Base-by-base conservation (phyloP, 2,888 invertebrate genomes). In the Drosophila recens region DNA sequence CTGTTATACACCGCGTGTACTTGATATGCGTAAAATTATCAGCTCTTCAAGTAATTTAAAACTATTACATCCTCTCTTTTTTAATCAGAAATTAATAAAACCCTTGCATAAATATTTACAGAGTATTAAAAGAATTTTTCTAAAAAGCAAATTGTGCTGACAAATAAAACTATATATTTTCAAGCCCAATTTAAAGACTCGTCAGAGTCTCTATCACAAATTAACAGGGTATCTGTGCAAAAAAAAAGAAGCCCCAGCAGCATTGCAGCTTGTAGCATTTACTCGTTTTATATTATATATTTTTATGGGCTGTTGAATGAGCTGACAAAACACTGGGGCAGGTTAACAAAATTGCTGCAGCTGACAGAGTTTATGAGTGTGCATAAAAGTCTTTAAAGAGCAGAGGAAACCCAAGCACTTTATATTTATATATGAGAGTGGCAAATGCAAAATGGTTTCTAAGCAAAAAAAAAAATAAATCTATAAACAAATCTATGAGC, bases 251-350 rank as follows among this genome's bases (percentile, higher is more conserved):
- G 0, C 17, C 5, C 17, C 9, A n/a, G 34, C 38, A n/a, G 4
- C 30, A 27, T 15, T 45, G 53, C 13, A 4, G 11, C 34, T 36
- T 23, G 38, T 46, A 48, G 23, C 48, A 49, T 49, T 69, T 51
- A 34, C 23, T 49, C 38, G 46, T 48, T 78, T 80, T 67, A 20
- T 67, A 65, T 62, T 69, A 58, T 71, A 68, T 51, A 68, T 51
- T 72, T 81, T 82, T 82, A 82, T 80, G 80, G 62, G 51, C 65
- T 77, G 58, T 51, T 61, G 67, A 67, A 72, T 67, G 82, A 69
- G 68, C 82, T 71, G 80, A 72, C 64, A 78, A 78, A 62, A 72
- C 64, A 54, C 61, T 61, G 36, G 45, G 8, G 42, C 72, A 75
- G 77, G 64, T 72, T 72, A 59, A 62, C 59, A 64, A 56, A 68